These are phyloP conservation scores for Nymphalis polychloros DNA, from an alignment of 2,888 invertebrate genomes.

Conservation along the genomic window DNA sequence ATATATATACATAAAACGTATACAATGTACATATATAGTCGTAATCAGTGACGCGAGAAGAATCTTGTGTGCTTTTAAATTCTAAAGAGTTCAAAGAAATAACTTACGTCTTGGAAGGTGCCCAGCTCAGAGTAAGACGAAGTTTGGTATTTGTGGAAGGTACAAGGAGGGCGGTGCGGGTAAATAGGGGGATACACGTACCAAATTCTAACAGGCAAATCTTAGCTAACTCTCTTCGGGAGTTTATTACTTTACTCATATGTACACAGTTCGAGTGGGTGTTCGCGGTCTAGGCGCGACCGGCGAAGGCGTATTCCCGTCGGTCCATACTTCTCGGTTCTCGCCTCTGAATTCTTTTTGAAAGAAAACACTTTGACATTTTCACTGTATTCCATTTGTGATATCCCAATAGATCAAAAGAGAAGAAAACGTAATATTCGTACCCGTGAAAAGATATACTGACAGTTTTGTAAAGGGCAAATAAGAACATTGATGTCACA, in stretches of 20 bases:
- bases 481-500: background rate
- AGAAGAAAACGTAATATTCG: slow-evolving; percentile 13
- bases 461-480: background rate
- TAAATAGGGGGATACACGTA: slow-evolving; percentile 64
- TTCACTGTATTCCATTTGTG: slow-evolving; percentile 31
- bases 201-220: slow-evolving; percentile 72
- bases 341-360: slow-evolving; percentile 32
- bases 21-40: background rate
- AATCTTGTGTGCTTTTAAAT: slow-evolving; percentile 37
- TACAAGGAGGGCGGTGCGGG: slow-evolving; percentile 46
- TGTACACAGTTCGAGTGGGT: slow-evolving; percentile 74
- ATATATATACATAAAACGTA: background rate
- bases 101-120: slow-evolving; percentile 58
- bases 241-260: slow-evolving; percentile 78
- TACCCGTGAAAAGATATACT: slow-evolving; percentile 2
- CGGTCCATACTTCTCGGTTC: slow-evolving; percentile 43
- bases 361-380: slow-evolving; percentile 33
- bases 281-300: slow-evolving; percentile 59
- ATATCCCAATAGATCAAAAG: slow-evolving; percentile 27
- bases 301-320: slow-evolving; percentile 48
- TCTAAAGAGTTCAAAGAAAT: slow-evolving; percentile 48
- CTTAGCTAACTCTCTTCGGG: slow-evolving; percentile 65
- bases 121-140: slow-evolving; percentile 56
- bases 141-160: slow-evolving; percentile 62
- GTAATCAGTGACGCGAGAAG: background rate